phyloP scores from a whole-genome alignment of 1,140 invertebrate species.

The Heliconius congener region DNA sequence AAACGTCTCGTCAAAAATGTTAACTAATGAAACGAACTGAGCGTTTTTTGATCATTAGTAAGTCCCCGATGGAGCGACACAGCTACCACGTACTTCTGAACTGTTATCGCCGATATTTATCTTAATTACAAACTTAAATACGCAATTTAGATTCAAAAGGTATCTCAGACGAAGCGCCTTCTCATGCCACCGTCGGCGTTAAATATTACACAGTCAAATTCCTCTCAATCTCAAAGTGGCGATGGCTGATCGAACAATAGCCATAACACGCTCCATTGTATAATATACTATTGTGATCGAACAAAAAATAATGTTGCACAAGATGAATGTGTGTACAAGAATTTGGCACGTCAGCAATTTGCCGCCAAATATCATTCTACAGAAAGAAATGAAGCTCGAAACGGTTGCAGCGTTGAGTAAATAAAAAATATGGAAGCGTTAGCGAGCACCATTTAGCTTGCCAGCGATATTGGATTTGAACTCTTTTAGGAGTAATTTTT shows the following conservation, averaged over 20 bases:
- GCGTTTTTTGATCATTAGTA: constrained; percentile 59
- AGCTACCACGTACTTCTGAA: constrained; percentile 63
- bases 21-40: constrained; percentile 11
- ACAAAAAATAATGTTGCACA: constrained; percentile 56
- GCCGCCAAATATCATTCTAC: constrained; percentile 28
- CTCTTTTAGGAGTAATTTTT: constrained; percentile 72
- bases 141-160: constrained; percentile 73
- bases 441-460: constrained; percentile 41
- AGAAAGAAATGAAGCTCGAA: constrained; percentile 26
- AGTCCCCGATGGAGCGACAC: constrained; percentile 54
- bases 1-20: constrained; percentile 20
- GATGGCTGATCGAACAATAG: constrained; percentile 73
- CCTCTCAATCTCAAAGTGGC: constrained; percentile 55
- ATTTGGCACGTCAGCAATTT: constrained; percentile 50
- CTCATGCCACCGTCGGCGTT: constrained; percentile 71
- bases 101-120: constrained; percentile 76
- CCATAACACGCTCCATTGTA: constrained; percentile 47
- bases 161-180: constrained; percentile 62
- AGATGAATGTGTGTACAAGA: constrained; percentile 33
- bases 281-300: constrained; percentile 60
- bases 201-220: constrained; percentile 64
- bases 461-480: constrained; percentile 63
- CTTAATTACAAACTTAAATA: constrained; percentile 76
- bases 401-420: constrained; percentile 26
- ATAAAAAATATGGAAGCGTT: constrained; percentile 52